Conservation (phyloP, 2,113 vertebrate genomes). For the Rostratula benghalensis region DNA sequence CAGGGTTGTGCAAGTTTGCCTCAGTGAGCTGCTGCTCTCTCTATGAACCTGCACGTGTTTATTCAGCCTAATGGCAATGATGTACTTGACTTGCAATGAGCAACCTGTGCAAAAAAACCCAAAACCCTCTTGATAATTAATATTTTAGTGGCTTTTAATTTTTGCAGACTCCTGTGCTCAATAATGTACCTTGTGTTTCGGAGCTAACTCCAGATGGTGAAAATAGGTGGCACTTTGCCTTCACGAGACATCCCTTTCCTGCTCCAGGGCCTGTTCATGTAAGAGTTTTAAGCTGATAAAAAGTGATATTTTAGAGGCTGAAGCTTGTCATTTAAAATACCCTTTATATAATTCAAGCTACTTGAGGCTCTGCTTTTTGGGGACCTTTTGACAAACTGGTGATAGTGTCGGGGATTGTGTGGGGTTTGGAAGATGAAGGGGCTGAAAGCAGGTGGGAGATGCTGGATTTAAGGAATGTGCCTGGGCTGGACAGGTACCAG, state of each 20-base stretch:
- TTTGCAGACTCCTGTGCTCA: neutral
- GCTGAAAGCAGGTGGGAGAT: neutral
- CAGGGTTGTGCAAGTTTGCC: neutral
- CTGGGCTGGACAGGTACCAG: neutral
- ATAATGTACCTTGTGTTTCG: neutral
- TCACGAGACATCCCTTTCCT: neutral
- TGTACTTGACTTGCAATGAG: neutral
- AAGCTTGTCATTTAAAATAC: neutral
- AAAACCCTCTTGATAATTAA: too few species aligned
- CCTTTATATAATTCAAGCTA: neutral
- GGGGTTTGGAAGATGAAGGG: neutral
- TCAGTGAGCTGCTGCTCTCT: neutral
- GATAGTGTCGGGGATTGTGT: rapidly evolving
- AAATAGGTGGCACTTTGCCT: neutral
- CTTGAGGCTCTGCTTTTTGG: neutral
- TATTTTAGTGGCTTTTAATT: neutral
- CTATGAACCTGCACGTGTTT: neutral
- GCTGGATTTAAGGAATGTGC: neutral
- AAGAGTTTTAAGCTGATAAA: neutral
- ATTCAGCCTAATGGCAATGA: rapidly evolving
- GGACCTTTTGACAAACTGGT: neutral
- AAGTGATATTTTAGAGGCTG: neutral
- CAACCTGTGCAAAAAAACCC: neutral
- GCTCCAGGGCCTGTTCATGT: neutral
- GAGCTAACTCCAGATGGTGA: neutral